These are phyloP conservation scores for Caenorhabditis auriculariae DNA, from an alignment of 2,888 invertebrate genomes.

Conservation along the genomic window DNA sequence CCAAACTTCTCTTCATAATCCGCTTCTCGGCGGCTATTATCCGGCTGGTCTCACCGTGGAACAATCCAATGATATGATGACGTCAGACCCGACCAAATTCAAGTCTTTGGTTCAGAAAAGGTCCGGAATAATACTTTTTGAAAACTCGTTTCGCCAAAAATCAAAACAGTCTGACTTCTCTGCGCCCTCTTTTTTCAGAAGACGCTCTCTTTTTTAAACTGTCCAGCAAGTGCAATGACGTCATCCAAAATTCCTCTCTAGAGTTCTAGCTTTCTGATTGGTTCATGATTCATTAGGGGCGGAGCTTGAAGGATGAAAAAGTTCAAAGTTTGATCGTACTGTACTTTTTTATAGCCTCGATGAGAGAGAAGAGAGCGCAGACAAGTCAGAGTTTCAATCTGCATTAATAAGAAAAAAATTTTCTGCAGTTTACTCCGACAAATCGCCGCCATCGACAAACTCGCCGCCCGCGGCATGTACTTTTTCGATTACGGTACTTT, in stretches of 20 bases:
- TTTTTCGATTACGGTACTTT: slow-evolving; percentile 74
- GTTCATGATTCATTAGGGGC: slow-evolving; percentile 2
- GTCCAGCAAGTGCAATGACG: too few species aligned
- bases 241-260: too few species aligned
- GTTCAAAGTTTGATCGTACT: neutral
- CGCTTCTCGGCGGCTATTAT: slow-evolving; percentile 68
- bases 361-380: too few species aligned
- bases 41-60: slow-evolving; percentile 65
- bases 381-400: too few species aligned
- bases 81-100: slow-evolving; percentile 67
- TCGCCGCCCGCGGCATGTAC: slow-evolving; percentile 68
- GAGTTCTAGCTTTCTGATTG: slow-evolving; percentile 4
- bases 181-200: neutral
- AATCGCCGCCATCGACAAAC: slow-evolving; percentile 69
- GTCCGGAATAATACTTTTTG: slow-evolving; percentile 48
- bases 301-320: too few species aligned
- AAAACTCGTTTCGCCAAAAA: too few species aligned
- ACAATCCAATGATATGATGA: slow-evolving; percentile 68
- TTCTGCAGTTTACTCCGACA: slow-evolving; percentile 69
- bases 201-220: neutral
- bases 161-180: neutral
- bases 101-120: slow-evolving; percentile 69
- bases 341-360: too few species aligned
- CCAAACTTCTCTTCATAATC: slow-evolving; percentile 72
- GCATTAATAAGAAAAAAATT: neutral